Evolutionary conservation across 2,888 invertebrate genomes (phyloP).

Genomic region (Lasioglossum pauxillum): DNA sequence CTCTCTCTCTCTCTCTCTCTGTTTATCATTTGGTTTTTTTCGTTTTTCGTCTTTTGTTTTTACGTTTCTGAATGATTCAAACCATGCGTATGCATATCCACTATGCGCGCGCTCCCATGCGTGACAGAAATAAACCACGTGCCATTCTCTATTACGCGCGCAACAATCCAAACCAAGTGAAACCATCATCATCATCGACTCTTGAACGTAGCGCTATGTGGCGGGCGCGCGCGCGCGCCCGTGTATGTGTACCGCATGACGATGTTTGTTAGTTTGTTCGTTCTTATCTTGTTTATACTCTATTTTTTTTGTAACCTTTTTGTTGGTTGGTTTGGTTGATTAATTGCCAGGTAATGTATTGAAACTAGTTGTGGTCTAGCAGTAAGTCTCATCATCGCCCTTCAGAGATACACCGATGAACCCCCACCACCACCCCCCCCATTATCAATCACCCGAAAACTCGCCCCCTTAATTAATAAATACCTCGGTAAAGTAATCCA

Average conservation of each 20-base stretch:
- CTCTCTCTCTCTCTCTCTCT: background rate
- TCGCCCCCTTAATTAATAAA: conserved; percentile 23
- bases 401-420: background rate
- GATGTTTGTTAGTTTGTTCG: conserved; percentile 55
- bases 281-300: conserved; percentile 28
- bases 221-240: conserved; percentile 35
- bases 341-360: conserved; percentile 78
- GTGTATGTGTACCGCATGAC: conserved; percentile 50
- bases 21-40: conserved; percentile 11
- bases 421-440: background rate
- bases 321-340: conserved; percentile 17
- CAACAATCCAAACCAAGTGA: conserved; percentile 16
- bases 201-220: conserved; percentile 23
- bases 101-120: conserved; percentile 50
- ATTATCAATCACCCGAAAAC: background rate
- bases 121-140: conserved; percentile 26
- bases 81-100: conserved; percentile 54
- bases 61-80: conserved; percentile 44
- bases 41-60: conserved; percentile 27
- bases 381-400: conserved; percentile 69
- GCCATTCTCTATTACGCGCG: conserved; percentile 22
- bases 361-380: conserved; percentile 73
- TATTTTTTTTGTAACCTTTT: conserved; percentile 13
- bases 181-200: conserved; percentile 30
- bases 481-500: conserved; percentile 47